A percentile compares a stretch with the other conserved stretches of the same genome.
Evolutionary conservation across 2,797 vertebrate genomes (phyloP).

Genomic region (Harpagifer antarcticus): DNA sequence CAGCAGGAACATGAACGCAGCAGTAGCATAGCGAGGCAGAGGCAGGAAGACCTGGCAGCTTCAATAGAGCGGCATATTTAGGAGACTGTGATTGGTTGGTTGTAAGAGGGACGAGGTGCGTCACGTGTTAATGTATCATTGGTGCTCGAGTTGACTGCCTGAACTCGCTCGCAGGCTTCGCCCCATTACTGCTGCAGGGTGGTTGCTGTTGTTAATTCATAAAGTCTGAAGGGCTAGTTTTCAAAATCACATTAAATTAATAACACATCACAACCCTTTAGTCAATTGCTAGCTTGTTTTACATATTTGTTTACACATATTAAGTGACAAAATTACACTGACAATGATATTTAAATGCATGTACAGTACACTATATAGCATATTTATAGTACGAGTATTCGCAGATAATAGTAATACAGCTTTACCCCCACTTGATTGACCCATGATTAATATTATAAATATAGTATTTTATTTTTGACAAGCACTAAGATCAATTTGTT

Average conservation of each 20-base stretch:
- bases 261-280: not conserved
- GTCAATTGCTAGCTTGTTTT: not conserved
- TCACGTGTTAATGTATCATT: too few species aligned
- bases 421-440: not conserved
- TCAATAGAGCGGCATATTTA: too few species aligned
- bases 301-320: not conserved
- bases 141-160: too few species aligned
- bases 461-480: not conserved
- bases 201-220: constrained; percentile 45
- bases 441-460: too few species aligned
- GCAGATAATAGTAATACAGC: too few species aligned
- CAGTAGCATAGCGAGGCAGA: too few species aligned
- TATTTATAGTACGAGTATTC: too few species aligned
- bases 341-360: not conserved
- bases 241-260: constrained; percentile 36
- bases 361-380: not conserved
- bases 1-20: too few species aligned
- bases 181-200: constrained; percentile 51
- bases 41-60: too few species aligned
- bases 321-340: not conserved
- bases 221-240: constrained; percentile 43
- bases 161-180: too few species aligned
- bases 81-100: too few species aligned
- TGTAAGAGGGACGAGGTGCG: too few species aligned
- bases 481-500: not conserved